Base-by-base conservation (phyloP, 2,113 vertebrate genomes). In the Copsychus sechellarum region DNA sequence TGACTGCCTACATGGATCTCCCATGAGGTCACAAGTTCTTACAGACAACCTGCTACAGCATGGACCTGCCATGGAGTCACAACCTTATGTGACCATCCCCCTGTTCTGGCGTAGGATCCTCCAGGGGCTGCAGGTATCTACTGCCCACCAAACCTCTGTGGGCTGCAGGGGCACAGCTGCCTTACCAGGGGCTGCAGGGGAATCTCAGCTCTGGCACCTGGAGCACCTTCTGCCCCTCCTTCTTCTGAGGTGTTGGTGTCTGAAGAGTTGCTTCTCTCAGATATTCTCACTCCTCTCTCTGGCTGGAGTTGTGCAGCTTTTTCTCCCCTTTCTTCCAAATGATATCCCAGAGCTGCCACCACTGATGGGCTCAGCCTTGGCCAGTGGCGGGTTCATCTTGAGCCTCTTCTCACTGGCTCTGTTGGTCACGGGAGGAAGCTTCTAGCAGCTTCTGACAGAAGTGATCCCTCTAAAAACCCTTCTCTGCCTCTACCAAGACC, bases 371-470 rank as follows among this genome's bases (percentile, higher is more conserved):
- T 86, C 2, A 7, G 31, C 36, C 8, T 38, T 23, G 12, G 26
- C 31, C 34, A 21, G 36, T 0, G 0, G 31, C 20, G 10, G 14
- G 2, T 36, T 9, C 18, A 10, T 23, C 45, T 23, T 36, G 36
- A 86, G 17, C 36, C 26, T 33, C 14, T 43, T 60, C 45, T 33
- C 62, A 43, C 18, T 45, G 33, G 9, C 18, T 67, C 45, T 60
- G 0, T 18, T 8, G 9, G 12, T 33, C 54, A 45, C 2, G 9
- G 38, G 18, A 36, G 19, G 12, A 78, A 69, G 5, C 18, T 45
- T 61, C 54, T 53, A 69, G 14, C 38, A 77, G 18, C 33, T 60
- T 69, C 45, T 58, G 23, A n/a, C 9, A 38, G 28, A 61, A n/a
- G 24, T 29, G 8, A 62, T 1, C 8, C 8, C n/a, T n/a, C 8